These are phyloP conservation scores for Oophaga sylvatica DNA, from an alignment of 2,797 vertebrate species.

Conservation along the genomic window DNA sequence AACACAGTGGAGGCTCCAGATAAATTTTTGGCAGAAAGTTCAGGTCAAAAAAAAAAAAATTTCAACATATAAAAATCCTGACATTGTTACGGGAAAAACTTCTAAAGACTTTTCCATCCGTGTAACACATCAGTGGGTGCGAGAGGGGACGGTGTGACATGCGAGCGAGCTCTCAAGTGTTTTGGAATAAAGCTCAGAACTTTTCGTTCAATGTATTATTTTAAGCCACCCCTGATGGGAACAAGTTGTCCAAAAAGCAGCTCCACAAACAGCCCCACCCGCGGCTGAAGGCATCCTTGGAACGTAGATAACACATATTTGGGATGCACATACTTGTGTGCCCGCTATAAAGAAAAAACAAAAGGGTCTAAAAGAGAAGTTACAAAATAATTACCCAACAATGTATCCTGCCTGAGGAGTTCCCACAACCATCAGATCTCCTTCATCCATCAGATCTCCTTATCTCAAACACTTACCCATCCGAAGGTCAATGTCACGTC, in stretches of 20 bases:
- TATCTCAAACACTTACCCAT: background rate
- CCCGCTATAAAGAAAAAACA: background rate
- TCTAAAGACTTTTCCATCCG: conserved; percentile 30
- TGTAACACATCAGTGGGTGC: conserved; percentile 17
- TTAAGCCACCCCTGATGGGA: conserved; percentile 11
- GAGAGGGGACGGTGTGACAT: conserved; percentile 19
- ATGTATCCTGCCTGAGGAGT: background rate
- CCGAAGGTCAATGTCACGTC: background rate
- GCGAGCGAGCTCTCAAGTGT: background rate
- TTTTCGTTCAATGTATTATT: conserved; percentile 18
- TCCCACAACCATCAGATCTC: background rate
- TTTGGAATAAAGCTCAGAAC: conserved; percentile 13
- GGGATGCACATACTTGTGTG: background rate
- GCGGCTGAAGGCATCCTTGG: background rate
- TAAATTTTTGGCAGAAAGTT: conserved; percentile 21
- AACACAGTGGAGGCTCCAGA: conserved; percentile 10
- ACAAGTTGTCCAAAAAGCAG: conserved; percentile 24
- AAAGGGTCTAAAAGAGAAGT: background rate
- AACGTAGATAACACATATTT: conserved; percentile 39
- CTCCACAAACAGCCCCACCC: conserved; percentile 35
- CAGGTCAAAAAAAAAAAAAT: conserved; percentile 23
- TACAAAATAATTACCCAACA: background rate
- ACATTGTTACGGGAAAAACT: conserved; percentile 34
- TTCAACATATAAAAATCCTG: conserved; percentile 23
- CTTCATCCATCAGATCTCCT: background rate